Evolutionary conservation across 2,888 invertebrate genomes (phyloP), one percentile per base, ranked within the genome.

Genomic region (Agonopterix heracliana): DNA sequence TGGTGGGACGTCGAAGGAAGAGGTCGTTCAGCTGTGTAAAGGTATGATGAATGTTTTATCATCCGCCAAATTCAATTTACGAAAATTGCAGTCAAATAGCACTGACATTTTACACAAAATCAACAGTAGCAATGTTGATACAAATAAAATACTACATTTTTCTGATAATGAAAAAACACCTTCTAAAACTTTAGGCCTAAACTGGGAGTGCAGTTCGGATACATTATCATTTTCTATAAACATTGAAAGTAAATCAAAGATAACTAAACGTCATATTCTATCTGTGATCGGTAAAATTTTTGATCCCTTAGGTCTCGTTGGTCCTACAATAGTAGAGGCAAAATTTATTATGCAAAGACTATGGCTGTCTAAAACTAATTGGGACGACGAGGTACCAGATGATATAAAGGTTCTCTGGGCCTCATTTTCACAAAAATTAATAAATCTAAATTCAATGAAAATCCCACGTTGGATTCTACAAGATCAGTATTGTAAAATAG

Each of bases 51-150:
- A 47, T 3, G 50, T 17, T n/a, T 50, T 64, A n/a, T 7, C 49
- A 11, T 50, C 55, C 8, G 62, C 59, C 0, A 47, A 57, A 7
- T 59, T 57, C 49, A 49, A 61, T 43, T 46, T 62, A 10, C 42
- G 58, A 10, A 63, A 65, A 40, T 60, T 53, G 52, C 54, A 57
- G 42, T 63, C 62, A 8, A 66, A 66, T 51, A 54, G 38, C 47
- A 34, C 40, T 17, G 5, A 46, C 44, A 50, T 57, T 34, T 54
- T 63, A 47, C 35, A 55, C 13, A 46, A 11, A 47, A 50, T 43
- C 41, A 53, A 17, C 34, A 44, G 34, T 26, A 48, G 17, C 13
- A 47, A 26, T 11, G n/a, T 10, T 34, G 35, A 14, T 41, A 49
- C 50, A 41, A 38, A 46, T 44, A 56, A 49, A 48, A 63, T 4